These are phyloP conservation scores for Lichenostomus cassidix DNA, from an alignment of 2,113 vertebrate genomes.

Conservation along the genomic window DNA sequence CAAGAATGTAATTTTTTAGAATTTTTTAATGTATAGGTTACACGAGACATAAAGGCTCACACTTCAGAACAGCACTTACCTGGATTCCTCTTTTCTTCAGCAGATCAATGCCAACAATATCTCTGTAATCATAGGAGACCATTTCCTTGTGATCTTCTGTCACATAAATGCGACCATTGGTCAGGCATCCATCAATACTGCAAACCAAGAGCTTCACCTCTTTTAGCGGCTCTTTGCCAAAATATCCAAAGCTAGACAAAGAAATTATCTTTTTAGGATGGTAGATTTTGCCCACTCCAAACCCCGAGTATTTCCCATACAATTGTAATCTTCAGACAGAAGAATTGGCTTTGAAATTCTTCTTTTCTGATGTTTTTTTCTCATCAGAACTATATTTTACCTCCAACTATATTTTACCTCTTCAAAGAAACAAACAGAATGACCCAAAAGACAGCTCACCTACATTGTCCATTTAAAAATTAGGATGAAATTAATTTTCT, in stretches of 20 bases:
- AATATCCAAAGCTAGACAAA: constrained; percentile 89
- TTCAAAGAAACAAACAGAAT: background rate
- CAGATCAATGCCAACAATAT: constrained; percentile 76
- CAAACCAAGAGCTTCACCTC: constrained; percentile 85
- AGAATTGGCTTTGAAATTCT: background rate
- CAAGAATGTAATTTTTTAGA: background rate
- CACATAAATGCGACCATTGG: constrained; percentile 83
- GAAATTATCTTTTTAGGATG: constrained; percentile 41
- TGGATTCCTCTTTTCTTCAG: constrained; percentile 80
- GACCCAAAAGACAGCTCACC: background rate
- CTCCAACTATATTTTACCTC: background rate
- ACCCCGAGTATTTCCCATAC: background rate
- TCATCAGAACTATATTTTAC: background rate
- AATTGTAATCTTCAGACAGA: background rate
- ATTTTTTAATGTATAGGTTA: background rate
- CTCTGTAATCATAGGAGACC: constrained; percentile 80
- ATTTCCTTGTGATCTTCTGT: constrained; percentile 81
- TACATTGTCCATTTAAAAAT: background rate
- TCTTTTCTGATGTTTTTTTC: background rate
- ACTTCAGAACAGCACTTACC: constrained; percentile 70
- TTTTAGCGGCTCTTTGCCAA: constrained; percentile 81
- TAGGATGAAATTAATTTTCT: background rate
- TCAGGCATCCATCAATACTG: constrained; percentile 86
- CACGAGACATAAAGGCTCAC: background rate
- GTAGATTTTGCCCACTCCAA: background rate